A percentile compares a stretch with the other conserved stretches of the same genome.
Evolutionary conservation across 2,888 invertebrate species (phyloP).

Genomic region (Chromoteleia sp.): DNA sequence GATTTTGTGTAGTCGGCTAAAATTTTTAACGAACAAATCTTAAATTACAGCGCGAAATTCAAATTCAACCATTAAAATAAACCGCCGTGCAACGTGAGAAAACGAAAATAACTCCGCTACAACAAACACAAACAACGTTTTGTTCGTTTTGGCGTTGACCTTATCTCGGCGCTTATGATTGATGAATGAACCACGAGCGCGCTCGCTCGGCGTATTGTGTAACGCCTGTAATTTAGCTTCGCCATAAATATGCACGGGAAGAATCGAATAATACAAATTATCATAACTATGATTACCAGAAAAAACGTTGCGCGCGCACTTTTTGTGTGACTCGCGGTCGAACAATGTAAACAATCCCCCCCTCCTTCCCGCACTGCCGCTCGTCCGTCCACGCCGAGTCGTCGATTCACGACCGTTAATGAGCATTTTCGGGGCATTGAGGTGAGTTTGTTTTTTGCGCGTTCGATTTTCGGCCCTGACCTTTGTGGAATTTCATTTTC

Average conservation of each 20-base stretch:
- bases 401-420: conserved; percentile 1
- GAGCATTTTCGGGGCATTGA: conserved; percentile 6
- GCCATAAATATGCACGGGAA: conserved; percentile 57
- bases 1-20: no score
- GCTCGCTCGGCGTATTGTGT: conserved; percentile 38
- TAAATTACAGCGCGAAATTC: conserved; percentile 25
- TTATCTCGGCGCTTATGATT: conserved; percentile 61
- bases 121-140: conserved; percentile 49
- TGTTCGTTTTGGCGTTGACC: conserved; percentile 59
- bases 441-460: conserved; percentile 3
- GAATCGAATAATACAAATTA: conserved; percentile 48
- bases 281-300: conserved; percentile 49
- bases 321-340: conserved; percentile 6
- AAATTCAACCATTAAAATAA: no score
- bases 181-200: conserved; percentile 54
- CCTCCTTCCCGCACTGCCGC: no score
- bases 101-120: conserved; percentile 26
- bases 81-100: conserved; percentile 34
- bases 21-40: no score
- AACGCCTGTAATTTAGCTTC: conserved; percentile 51
- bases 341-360: conserved; percentile 11
- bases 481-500: conserved; percentile 23
- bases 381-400: no score
- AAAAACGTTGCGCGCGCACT: conserved; percentile 13
- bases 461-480: conserved; percentile 22